Conservation (phyloP, 2,113 vertebrate genomes). For the Empidonax traillii region DNA sequence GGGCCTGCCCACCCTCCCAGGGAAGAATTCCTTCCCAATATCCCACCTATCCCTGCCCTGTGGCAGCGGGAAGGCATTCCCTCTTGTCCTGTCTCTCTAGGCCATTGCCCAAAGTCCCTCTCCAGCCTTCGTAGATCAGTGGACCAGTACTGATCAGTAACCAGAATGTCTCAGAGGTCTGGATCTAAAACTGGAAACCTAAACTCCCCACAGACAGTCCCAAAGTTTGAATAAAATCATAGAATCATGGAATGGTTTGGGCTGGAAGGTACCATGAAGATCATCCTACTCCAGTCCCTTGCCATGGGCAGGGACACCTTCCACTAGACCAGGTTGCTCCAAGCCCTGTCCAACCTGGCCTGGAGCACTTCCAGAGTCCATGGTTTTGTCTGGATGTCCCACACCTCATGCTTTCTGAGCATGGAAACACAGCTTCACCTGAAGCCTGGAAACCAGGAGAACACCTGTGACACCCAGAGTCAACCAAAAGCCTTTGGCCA, state of each 20-base stretch:
- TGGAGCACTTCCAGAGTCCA: background rate
- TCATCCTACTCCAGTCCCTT: background rate
- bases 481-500: background rate
- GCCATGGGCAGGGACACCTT: background rate
- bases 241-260: background rate
- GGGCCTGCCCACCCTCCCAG: background rate
- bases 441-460: background rate
- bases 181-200: background rate
- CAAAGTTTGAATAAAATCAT: background rate
- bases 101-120: background rate
- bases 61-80: background rate
- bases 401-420: background rate
- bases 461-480: accelerated
- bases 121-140: background rate
- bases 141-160: no score
- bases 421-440: background rate
- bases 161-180: background rate
- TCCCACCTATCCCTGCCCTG: background rate
- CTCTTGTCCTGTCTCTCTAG: accelerated
- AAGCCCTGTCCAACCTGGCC: background rate
- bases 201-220: background rate
- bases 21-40: background rate
- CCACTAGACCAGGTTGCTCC: background rate
- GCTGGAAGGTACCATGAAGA: background rate
- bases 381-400: accelerated